phyloP scores from a whole-genome alignment of 1,140 invertebrate genomes.

The Phymorhynchus buccinoides region DNA sequence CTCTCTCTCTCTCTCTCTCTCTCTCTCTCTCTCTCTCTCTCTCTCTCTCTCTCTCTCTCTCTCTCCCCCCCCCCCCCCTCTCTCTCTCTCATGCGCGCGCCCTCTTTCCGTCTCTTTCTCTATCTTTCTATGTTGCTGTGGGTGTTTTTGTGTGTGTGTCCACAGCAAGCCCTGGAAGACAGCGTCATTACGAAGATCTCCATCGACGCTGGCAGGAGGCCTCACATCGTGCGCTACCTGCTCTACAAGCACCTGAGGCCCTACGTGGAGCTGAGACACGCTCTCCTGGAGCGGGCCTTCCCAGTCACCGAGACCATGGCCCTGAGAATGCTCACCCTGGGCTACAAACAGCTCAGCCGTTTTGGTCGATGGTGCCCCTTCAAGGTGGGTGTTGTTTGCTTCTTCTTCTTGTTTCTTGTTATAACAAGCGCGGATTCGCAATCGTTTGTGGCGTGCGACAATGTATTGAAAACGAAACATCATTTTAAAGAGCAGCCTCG shows the following conservation, averaged over 20 bases:
- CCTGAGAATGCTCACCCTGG: slow-evolving; percentile 65
- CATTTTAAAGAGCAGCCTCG: no score
- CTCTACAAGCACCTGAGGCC: slow-evolving; percentile 68
- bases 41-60: background rate
- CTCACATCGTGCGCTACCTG: slow-evolving; percentile 70
- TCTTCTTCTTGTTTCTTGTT: no score
- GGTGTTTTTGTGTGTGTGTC: no score
- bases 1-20: background rate
- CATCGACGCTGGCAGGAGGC: slow-evolving; percentile 67
- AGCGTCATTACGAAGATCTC: slow-evolving; percentile 64
- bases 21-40: background rate
- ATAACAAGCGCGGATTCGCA: no score
- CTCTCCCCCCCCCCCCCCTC: background rate
- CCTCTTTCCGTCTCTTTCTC: background rate
- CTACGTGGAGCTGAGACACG: slow-evolving; percentile 64
- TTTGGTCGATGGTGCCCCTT: slow-evolving; percentile 74
- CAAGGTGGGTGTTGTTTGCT: slow-evolving; percentile 65
- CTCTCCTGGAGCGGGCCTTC: slow-evolving; percentile 72
- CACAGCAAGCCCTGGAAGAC: slow-evolving; percentile 69
- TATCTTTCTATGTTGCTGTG: no score
- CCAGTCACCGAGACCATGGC: slow-evolving; percentile 68
- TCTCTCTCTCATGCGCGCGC: no score
- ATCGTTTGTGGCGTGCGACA: no score
- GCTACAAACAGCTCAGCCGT: slow-evolving; percentile 72
- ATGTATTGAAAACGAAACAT: no score